These are phyloP conservation scores for Epistrophella euchroma DNA, from an alignment of 2,888 invertebrate species.

Conservation along the genomic window DNA sequence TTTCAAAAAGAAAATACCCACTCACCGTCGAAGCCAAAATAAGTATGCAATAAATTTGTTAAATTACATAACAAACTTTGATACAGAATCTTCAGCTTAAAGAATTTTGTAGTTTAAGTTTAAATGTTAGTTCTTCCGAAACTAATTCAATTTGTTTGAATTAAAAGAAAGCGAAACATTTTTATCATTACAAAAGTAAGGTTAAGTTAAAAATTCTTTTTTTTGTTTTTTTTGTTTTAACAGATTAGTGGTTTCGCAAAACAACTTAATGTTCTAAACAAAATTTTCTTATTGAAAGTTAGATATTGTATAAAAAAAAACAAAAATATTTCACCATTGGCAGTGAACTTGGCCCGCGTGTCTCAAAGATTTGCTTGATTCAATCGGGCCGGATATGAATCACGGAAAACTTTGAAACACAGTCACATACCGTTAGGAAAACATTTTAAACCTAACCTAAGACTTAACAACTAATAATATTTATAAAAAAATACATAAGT, in stretches of 20 bases:
- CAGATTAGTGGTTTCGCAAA: background rate
- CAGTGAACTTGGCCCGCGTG: constrained; percentile 48
- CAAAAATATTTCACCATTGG: background rate
- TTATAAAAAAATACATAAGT: background rate
- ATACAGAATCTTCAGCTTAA: background rate
- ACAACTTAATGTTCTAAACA: background rate
- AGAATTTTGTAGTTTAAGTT: constrained; percentile 2
- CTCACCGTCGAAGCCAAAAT: background rate
- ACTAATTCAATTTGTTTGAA: constrained; percentile 33
- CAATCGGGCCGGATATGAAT: constrained; percentile 51
- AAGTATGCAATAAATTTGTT: constrained; percentile 28
- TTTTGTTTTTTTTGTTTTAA: background rate
- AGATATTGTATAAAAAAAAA: background rate
- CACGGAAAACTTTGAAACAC: constrained; percentile 50
- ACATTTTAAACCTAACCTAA: constrained; percentile 1
- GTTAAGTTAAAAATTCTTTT: constrained; percentile 1
- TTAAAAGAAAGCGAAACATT: constrained; percentile 19
- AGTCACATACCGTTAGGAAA: constrained; percentile 21
- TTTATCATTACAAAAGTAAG: constrained; percentile 1
- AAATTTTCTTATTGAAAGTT: constrained; percentile 26
- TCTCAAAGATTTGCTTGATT: constrained; percentile 46
- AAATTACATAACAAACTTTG: constrained; percentile 7
- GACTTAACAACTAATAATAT: background rate
- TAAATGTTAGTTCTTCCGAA: background rate
- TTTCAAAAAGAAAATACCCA: constrained; percentile 2